These are phyloP conservation scores for Amblyopsis hoosieri DNA, from an alignment of 2,797 vertebrate genomes.

Conservation along the genomic window DNA sequence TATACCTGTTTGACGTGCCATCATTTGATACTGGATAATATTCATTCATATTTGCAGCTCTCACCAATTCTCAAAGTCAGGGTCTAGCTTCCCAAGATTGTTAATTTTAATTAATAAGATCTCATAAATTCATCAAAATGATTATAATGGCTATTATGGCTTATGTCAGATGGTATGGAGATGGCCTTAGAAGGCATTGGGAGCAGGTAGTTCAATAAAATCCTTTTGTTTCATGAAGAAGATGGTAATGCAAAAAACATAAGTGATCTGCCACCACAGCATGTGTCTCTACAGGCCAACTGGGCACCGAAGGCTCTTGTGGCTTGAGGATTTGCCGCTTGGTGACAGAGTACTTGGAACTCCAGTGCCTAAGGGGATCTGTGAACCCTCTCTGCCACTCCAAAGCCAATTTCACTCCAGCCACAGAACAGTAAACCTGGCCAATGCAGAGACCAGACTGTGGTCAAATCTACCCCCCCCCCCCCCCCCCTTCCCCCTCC, in stretches of 20 bases:
- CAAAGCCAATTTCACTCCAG: conserved; percentile 27
- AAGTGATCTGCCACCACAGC: conserved; percentile 15
- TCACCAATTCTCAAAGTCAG: neutral
- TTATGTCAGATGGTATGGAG: too few relatives aligned
- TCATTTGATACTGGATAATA: conserved; percentile 23
- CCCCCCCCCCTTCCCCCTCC: too few relatives aligned
- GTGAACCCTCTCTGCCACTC: conserved; percentile 37
- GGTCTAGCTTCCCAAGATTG: too few relatives aligned
- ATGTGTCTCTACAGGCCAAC: conserved; percentile 44
- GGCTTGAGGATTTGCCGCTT: conserved; percentile 65
- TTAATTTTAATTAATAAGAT: neutral
- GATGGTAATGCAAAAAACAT: conserved; percentile 17
- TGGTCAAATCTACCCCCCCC: conserved; percentile 41
- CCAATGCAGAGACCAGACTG: conserved; percentile 57
- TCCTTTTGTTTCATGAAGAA: neutral
- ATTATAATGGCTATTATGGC: neutral
- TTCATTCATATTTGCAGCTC: conserved; percentile 16
- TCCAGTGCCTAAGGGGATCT: conserved; percentile 4
- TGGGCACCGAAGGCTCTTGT: conserved; percentile 47
- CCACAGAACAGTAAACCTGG: conserved; percentile 63
- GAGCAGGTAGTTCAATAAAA: neutral
- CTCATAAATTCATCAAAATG: conserved; percentile 4
- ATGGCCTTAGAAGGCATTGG: neutral
- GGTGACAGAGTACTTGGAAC: conserved; percentile 53
- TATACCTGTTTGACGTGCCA: conserved; percentile 27